phyloP scores from a whole-genome alignment of 2,113 vertebrate genomes.

The Cyprinodon variegatus region DNA sequence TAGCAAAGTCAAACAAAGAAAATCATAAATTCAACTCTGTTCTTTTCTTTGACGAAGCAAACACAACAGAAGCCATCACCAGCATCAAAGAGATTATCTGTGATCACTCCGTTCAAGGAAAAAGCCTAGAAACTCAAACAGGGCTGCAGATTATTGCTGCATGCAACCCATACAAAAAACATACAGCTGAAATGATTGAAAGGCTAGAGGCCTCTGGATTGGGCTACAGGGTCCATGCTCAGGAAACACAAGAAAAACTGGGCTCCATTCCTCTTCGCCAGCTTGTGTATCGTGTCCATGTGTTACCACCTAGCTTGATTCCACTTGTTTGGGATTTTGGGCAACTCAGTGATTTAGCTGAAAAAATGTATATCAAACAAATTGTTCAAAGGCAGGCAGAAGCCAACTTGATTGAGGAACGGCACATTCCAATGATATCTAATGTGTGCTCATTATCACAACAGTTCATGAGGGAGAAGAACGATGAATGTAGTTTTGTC shows the following conservation, averaged over 20 bases:
- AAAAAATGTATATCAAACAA: conserved; percentile 89
- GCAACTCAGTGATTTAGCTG: conserved; percentile 84
- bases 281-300: conserved; percentile 94
- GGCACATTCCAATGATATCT: conserved; percentile 29
- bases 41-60: conserved; percentile 96
- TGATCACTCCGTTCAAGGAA: conserved; percentile 85
- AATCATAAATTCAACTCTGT: conserved; percentile 84
- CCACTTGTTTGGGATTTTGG: conserved; percentile 97
- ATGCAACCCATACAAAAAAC: conserved; percentile 95
- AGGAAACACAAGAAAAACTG: conserved; percentile 87
- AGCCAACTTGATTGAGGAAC: fast-evolving
- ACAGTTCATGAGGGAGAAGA: conserved; percentile 86
- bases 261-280: conserved; percentile 92
- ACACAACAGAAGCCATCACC: conserved; percentile 92
- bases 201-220: conserved; percentile 90
- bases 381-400: conserved; percentile 84
- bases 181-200: conserved; percentile 87
- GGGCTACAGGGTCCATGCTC: conserved; percentile 89
- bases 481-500: conserved; percentile 90
- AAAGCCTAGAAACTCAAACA: conserved; percentile 42
- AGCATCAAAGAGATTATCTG: conserved; percentile 96
- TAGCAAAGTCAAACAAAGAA: conserved; percentile 72
- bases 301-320: conserved; percentile 92
- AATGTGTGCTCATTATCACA: conserved; percentile 88
- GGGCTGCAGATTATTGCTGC: conserved; percentile 91